phyloP scores from a whole-genome alignment of 2,113 vertebrate genomes.

The Callaeas wilsoni region DNA sequence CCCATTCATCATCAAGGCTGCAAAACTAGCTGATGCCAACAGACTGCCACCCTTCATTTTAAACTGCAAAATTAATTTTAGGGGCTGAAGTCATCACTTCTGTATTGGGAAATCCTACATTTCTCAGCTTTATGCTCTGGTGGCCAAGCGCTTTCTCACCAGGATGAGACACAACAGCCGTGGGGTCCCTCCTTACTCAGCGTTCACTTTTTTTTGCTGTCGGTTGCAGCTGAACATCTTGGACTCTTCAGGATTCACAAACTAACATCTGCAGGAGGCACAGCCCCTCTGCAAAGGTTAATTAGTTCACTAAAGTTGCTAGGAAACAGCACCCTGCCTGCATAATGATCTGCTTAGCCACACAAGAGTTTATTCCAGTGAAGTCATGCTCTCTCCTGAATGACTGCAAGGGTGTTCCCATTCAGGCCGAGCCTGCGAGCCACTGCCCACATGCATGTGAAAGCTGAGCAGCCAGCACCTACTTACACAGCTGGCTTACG shows the following conservation, averaged over 20 bases:
- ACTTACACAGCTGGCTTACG: not conserved
- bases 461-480: not conserved
- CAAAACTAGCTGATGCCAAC: not conserved
- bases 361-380: not conserved
- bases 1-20: not conserved
- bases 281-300: not conserved
- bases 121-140: not conserved
- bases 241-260: not conserved
- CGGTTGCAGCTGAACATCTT: fast-evolving
- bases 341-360: not conserved
- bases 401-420: not conserved
- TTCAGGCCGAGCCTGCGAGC: not conserved
- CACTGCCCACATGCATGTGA: not conserved
- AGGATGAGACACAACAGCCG: not conserved
- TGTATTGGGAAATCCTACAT: not conserved
- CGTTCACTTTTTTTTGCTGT: not conserved
- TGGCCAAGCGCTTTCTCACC: not conserved
- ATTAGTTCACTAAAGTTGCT: not conserved
- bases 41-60: not conserved
- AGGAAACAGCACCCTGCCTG: conserved; percentile 12
- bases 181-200: not conserved
- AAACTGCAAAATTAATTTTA: not conserved
- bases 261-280: not conserved
- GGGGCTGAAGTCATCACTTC: not conserved
- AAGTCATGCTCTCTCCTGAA: not conserved